Base-by-base conservation (phyloP, 2,888 invertebrate species). In the Eupelmus urozonus region DNA sequence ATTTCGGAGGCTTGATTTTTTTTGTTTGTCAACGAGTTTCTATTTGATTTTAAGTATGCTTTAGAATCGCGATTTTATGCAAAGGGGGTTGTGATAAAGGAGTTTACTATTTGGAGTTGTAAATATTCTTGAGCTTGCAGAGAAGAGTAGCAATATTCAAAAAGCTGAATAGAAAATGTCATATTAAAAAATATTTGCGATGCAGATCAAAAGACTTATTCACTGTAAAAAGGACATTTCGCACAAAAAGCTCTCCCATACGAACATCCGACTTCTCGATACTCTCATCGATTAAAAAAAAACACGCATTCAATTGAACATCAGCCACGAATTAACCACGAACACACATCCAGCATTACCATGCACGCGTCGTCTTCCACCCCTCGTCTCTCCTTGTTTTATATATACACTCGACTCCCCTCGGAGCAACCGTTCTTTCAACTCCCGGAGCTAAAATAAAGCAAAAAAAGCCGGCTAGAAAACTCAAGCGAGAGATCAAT, bases 301-400 rank as follows among this genome's bases (percentile, higher is more conserved):
- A 49, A 9, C 53, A 7, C 13, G 34, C 29, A 16, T 7, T 42
- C 55, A 27, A 27, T 45, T 29, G 7, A 55, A 53, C 53, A 42
- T 2, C 20, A 42, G 55, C 55, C 63, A 34, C 53, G 76, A 70
- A 62, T 76, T 69, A 70, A 53, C 57, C n/a, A 55, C 34, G 49
- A 40, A 76, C 76, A 71, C 57, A 67, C 57, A 57, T 76, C 71
- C 18, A 23, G 9, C 70, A 71, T 71, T 71, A 71, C 34, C 70
- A 42, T 18, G 63, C 70, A 70, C 59, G 71, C 42, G 23, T 62
- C 73, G 42, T 62, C 72, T 80, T 75, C 63, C 79, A 70, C 57
- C 74, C 63, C 70, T 16, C 53, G 34, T 9, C 40, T 11, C 49
- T 51, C 66, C 29, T 66, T 34, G 16, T 34, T 34, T 34, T 57